Conservation (phyloP, 2,888 invertebrate species). For the Dioctria rufipes region DNA sequence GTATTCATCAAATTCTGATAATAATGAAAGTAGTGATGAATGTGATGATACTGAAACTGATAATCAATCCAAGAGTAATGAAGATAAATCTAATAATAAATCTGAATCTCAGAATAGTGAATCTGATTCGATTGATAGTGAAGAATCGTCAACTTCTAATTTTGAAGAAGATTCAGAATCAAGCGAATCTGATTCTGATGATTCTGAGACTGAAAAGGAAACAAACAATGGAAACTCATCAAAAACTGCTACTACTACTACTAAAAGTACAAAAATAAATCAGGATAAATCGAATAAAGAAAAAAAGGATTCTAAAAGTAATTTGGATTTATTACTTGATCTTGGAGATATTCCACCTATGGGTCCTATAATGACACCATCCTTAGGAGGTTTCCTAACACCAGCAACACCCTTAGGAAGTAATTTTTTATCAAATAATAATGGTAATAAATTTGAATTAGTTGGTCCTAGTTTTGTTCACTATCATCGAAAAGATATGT, state of each 20-base stretch:
- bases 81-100: conserved; percentile 53
- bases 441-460: conserved; percentile 71
- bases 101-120: conserved; percentile 57
- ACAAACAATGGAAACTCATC: conserved; percentile 61
- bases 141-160: conserved; percentile 17
- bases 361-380: conserved; percentile 80
- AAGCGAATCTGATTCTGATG: conserved; percentile 48
- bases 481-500: conserved; percentile 75
- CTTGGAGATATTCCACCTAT: conserved; percentile 84
- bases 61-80: conserved; percentile 63
- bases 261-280: conserved; percentile 1
- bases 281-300: conserved; percentile 57
- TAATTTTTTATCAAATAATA: background rate
- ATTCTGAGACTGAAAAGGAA: conserved; percentile 67
- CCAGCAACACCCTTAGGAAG: conserved; percentile 72
- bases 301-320: conserved; percentile 73
- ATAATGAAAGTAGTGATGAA: conserved; percentile 57
- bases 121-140: conserved; percentile 54
- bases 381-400: conserved; percentile 83
- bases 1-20: conserved; percentile 64
- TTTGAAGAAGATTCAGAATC: conserved; percentile 23
- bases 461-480: conserved; percentile 77
- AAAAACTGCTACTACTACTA: background rate
- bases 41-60: conserved; percentile 61
- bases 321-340: conserved; percentile 87